phyloP scores from a whole-genome alignment of 2,888 invertebrate species.

The Argyra leucocephala region DNA sequence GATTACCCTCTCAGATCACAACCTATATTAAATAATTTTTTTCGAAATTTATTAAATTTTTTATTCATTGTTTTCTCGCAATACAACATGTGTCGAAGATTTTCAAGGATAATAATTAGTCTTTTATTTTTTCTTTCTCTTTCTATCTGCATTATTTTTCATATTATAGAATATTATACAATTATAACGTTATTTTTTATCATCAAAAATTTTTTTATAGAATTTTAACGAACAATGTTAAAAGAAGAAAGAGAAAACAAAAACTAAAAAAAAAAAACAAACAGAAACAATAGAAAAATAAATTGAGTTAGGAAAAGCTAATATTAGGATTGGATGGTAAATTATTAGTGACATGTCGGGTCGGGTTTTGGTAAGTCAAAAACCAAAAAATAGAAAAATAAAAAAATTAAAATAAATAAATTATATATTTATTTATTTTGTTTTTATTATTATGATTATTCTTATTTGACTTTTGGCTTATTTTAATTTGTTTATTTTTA shows the following conservation, averaged over 20 bases:
- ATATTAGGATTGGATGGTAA: not conserved
- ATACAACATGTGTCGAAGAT: no score
- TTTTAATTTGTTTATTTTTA: not conserved
- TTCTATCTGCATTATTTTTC: no score
- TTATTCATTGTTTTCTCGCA: no score
- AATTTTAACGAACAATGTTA: no score
- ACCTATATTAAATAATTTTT: no score
- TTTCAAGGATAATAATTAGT: no score
- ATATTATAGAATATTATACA: not conserved
- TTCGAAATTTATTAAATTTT: no score
- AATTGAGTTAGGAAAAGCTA: not conserved
- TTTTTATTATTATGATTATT: no score
- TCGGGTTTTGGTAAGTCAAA: not conserved
- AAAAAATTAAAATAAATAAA: not conserved
- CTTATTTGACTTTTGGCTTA: not conserved
- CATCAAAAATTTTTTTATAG: no score
- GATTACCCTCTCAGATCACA: no score
- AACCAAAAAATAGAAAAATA: not conserved
- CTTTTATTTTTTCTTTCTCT: no score
- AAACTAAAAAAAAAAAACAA: not conserved
- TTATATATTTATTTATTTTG: not conserved
- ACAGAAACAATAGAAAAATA: not conserved
- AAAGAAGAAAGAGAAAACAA: not conserved
- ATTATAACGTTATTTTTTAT: not conserved
- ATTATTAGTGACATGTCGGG: constrained; percentile 1